Base-by-base conservation (phyloP, 1,140 invertebrate genomes). In the Caenorhabditis latens region DNA sequence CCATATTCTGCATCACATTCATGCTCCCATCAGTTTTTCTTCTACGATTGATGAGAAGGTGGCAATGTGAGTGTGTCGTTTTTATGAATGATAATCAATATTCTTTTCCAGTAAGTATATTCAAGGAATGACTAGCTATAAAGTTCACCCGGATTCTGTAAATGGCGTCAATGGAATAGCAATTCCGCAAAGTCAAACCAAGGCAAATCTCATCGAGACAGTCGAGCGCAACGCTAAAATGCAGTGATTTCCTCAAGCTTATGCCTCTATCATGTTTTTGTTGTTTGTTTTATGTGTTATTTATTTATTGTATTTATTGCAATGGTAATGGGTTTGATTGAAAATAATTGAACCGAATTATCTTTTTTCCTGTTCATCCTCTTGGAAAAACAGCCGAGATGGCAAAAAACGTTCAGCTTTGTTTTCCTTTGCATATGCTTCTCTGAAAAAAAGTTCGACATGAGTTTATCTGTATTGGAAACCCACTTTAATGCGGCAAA, bases 381-480 rank as follows among this genome's bases (percentile, higher is more conserved):
- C 53, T 42, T 61, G 24, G 32, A 84, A 84, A 63, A 84, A 84
- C 32, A 84, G 21, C 6, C 83, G 48, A 14, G 83, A 84, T 43
- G 83, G 83, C 21, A 84, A 61, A 48, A 84, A 84, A 43, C 83
- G 83, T 84, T 84, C 83, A 40, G 55, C 83, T 42, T 84, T 84
- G 43, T 84, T 84, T 50, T 84, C 83, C 55, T 84, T 84, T 14
- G 83, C 83, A 84, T 84, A 84, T 8, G 83, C 53, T 50, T 84
- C 83, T 84, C 58, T 84, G 58, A 42, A 84, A 79, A 13, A 63
- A 8, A 0, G 5, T 63, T 21, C 8, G 9, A 11, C 11, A 32
- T 24, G 11, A 32, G 40, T 63, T 63, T 5, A 3, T n/a, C 4
- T 58, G 8, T 1, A 63, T 21, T 9, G n/a, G 6, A 7, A 13